Evolutionary conservation across 2,888 invertebrate species (phyloP).

Genomic region (Mimachlamys varia): DNA sequence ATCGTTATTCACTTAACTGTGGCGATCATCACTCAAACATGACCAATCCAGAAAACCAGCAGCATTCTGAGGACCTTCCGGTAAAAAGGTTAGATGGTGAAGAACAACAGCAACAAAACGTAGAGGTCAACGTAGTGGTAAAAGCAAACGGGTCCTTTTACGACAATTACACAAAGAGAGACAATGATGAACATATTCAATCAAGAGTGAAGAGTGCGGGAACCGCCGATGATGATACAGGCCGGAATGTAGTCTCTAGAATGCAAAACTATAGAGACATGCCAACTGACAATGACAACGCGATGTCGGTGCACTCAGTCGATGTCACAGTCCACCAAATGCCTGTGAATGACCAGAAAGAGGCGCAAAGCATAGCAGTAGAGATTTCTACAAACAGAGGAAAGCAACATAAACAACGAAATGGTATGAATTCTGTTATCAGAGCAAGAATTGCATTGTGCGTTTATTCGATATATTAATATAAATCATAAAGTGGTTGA

Average conservation of each 20-base stretch:
- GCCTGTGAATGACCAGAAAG: background rate
- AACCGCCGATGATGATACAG: background rate
- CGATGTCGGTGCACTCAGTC: background rate
- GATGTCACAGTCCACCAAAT: background rate
- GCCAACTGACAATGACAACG: background rate
- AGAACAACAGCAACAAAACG: background rate
- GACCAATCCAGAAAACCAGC: background rate
- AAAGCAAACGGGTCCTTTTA: background rate
- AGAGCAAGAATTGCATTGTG: too few species aligned
- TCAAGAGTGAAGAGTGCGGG: background rate
- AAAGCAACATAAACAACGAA: background rate
- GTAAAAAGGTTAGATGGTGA: background rate
- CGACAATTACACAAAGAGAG: background rate
- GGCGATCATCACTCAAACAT: background rate
- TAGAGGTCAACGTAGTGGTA: background rate
- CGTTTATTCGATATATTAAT: too few species aligned
- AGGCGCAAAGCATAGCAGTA: background rate
- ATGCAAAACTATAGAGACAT: background rate
- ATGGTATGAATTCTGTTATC: background rate
- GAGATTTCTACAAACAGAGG: background rate
- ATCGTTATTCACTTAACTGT: background rate
- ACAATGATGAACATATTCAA: background rate
- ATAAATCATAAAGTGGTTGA: background rate
- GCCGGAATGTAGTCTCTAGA: background rate
- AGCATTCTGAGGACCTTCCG: background rate